phyloP scores from a whole-genome alignment of 2,888 invertebrate species.

The Drosophila recens region DNA sequence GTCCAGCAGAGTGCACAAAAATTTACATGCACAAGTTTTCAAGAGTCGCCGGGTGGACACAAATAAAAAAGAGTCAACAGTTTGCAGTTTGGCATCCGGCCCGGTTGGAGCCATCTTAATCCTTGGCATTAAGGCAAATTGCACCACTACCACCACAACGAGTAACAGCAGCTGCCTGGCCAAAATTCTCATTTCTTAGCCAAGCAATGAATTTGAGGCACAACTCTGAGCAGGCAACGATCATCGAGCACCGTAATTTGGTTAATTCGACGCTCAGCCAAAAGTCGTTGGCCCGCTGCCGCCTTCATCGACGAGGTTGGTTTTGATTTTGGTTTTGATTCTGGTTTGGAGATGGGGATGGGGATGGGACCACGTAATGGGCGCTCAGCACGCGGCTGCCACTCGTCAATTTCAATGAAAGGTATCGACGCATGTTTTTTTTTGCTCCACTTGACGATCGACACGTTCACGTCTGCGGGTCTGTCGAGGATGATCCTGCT shows the following conservation, averaged over 20 bases:
- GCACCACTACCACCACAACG: conserved; percentile 35
- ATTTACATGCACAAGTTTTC: conserved; percentile 76
- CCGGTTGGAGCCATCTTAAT: conserved; percentile 60
- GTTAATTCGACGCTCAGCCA: conserved; percentile 81
- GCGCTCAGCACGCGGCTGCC: conserved; percentile 76
- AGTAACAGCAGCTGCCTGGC: conserved; percentile 34
- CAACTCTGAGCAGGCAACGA: conserved; percentile 13
- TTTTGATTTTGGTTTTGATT: background rate
- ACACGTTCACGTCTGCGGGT: conserved; percentile 55
- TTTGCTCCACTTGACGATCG: conserved; percentile 52
- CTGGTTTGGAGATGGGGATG: conserved; percentile 17
- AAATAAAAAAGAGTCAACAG: conserved; percentile 72
- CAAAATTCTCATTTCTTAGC: conserved; percentile 34
- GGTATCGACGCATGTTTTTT: background rate
- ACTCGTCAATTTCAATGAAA: conserved; percentile 66
- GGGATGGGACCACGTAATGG: conserved; percentile 53
- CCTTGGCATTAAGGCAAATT: conserved; percentile 78
- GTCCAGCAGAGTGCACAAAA: conserved; percentile 38
- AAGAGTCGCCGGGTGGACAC: conserved; percentile 53
- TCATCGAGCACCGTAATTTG: conserved; percentile 77
- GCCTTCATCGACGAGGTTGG: conserved; percentile 16
- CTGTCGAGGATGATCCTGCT: conserved; percentile 68
- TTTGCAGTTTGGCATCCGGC: conserved; percentile 63
- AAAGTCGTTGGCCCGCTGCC: conserved; percentile 36
- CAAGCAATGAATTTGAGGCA: conserved; percentile 20